Percentiles rank a stretch among this genome's conserved stretches.
Conservation (phyloP, 1,140 invertebrate genomes). For the Triops longicaudatus region DNA sequence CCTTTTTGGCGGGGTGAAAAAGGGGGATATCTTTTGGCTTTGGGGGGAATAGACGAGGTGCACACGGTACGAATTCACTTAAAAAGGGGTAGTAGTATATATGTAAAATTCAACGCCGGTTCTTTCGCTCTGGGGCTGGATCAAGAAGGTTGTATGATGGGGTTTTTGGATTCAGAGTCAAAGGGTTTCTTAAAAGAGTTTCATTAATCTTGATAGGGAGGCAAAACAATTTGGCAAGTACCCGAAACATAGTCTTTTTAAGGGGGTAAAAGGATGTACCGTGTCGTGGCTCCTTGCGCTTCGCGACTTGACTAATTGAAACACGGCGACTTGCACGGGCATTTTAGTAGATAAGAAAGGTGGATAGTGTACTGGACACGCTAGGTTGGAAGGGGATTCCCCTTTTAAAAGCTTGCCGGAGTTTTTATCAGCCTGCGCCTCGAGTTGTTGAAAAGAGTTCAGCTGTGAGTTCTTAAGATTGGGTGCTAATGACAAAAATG, state of each 20-base stretch:
- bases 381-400: neutral
- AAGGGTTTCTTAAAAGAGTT: neutral
- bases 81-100: neutral
- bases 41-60: too few relatives aligned
- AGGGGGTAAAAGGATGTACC: neutral
- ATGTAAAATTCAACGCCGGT: too few relatives aligned
- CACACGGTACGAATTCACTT: neutral
- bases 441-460: too few relatives aligned
- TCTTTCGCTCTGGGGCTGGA: neutral
- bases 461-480: too few relatives aligned
- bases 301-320: slow-evolving; percentile 1
- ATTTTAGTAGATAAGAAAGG: neutral
- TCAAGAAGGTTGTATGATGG: neutral
- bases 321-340: neutral
- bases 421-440: neutral
- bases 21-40: neutral
- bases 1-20: neutral
- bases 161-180: too few relatives aligned
- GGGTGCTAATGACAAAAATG: too few relatives aligned
- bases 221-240: slow-evolving; percentile 10
- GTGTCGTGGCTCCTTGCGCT: neutral
- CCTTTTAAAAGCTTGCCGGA: neutral
- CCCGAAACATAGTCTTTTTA: neutral
- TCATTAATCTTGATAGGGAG: neutral
- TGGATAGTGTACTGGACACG: neutral